Evolutionary conservation across 2,113 vertebrate genomes (phyloP), one percentile per base, ranked within the genome.

Genomic region (Prochilodus magdalenae): DNA sequence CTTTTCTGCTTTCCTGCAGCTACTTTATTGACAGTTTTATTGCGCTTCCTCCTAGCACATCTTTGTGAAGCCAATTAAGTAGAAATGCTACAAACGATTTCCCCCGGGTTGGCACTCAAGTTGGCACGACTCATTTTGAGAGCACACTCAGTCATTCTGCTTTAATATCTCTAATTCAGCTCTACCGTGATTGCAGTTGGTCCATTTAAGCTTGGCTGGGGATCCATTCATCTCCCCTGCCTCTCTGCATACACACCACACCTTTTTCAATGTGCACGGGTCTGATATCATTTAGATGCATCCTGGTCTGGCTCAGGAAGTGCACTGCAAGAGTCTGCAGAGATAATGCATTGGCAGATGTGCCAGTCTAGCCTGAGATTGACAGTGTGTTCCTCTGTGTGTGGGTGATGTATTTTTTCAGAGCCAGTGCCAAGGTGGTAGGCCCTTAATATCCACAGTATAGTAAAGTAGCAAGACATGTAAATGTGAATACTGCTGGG

Each of bases 101-200:
- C 85, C 75, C 77, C 40, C 33, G 75, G 77, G 81, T 53, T 81
- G 80, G 73, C 5, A 57, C 65, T 75, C 63, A 82, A 75, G 70
- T 80, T 83, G 77, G 84, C 77, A 79, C 84, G 83, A 83, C 77
- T 83, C 84, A 83, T 77, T 86, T 75, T 86, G 51, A 77, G 74
- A 83, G 73, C 33, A 51, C 73, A 65, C 81, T 86, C 70, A 66
- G 67, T 86, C 81, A 86, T 83, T 81, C 77, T 77, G 66, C 26
- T 72, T 80, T 85, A 87, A 85, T 83, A 82, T 77, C 65, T 82
- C 53, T 87, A 85, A 87, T 85, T 87, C 80, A 83, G 83, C 73
- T 83, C 33, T 63, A 80, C 69, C 53, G 75, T 85, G 70, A 87
- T 85, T 87, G 86, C 83, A 79, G 26, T 59, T 57, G 74, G 80